Conservation (phyloP, 1,140 invertebrate genomes). For the Drosophila equinoxialis region DNA sequence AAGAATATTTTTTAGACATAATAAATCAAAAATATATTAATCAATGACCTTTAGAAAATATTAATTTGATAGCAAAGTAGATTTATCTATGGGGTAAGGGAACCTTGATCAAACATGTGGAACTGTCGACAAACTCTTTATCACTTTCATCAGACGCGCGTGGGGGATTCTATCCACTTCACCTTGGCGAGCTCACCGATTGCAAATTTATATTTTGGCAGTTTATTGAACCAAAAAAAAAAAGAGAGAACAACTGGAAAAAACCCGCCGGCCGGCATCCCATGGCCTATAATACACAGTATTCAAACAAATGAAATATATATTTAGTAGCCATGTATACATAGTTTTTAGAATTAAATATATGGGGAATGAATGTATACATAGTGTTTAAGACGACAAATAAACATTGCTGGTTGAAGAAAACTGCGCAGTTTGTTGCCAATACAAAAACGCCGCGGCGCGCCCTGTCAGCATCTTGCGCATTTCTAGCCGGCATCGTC, state of each 20-base stretch:
- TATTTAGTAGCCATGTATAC: background rate
- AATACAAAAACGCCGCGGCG: too few relatives aligned
- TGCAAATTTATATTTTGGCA: conserved; percentile 32
- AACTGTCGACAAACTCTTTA: conserved; percentile 29
- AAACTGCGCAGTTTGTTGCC: conserved; percentile 51
- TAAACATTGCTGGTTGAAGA: conserved; percentile 38
- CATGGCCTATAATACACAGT: conserved; percentile 34
- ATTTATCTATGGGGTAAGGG: conserved; percentile 50
- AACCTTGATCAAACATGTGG: conserved; percentile 45
- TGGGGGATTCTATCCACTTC: conserved; percentile 18
- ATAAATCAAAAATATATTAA: conserved; percentile 17
- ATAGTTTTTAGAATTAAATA: conserved; percentile 34
- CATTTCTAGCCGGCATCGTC: conserved; percentile 18
- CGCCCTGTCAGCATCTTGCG: conserved; percentile 22
- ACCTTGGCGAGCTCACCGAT: conserved; percentile 49
- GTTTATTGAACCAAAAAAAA: conserved; percentile 57
- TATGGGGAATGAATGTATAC: conserved; percentile 2
- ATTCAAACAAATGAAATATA: conserved; percentile 5
- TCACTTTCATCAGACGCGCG: conserved; percentile 43
- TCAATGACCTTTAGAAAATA: conserved; percentile 14
- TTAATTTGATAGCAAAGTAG: conserved; percentile 8
- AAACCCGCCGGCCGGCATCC: conserved; percentile 52
- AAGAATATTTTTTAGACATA: conserved; percentile 8
- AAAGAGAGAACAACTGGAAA: conserved; percentile 34
- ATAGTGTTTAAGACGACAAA: conserved; percentile 9